Evolutionary conservation across 2,113 vertebrate genomes (phyloP), one percentile per base, ranked within the genome.

Genomic region (Polyodon spathula): DNA sequence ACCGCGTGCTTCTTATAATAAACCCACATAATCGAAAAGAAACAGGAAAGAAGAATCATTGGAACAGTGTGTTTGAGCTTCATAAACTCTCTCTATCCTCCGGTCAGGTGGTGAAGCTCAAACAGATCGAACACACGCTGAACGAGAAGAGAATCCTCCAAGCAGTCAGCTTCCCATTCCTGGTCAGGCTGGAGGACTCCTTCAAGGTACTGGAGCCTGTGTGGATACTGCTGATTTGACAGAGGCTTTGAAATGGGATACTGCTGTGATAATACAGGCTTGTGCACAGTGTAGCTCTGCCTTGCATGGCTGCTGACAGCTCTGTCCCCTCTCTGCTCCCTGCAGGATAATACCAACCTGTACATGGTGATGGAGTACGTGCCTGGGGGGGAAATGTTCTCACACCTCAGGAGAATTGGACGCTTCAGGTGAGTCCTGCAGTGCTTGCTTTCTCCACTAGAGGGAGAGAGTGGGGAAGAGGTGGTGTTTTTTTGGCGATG

Each of bases 311-410:
- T 50, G 1, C 4, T 50, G 8, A 50, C 7, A 14, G 6, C 6
- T 10, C 2, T 43, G 38, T 37, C 2, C 63, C 15, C 9, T 56
- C 37, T 46, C 44, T 37, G 70, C 57, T 67, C 51, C 60, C 51
- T 58, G 15, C 70, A 91, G 88, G 92, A 95, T 79, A 94, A 92
- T 81, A 86, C 89, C 16, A 94, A 94, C 75, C 84, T 95, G 64
- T 94, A 94, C 82, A 95, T 95, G 93, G 86, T 95, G 77, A 93
- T 95, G 93, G 92, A 95, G 64, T 94, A 95, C 11, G 87, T 95
- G 46, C 88, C 88, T 5, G 92, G 93, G 6, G 91, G 92, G 50
- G 93, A 95, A 78, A 95, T 94, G 93, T 95, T 95, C 74, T 94
- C 92, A 59, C 92, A 95, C 75, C 79, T 95, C 76, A 86, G 92